A percentile compares a stretch with the other conserved stretches of the same genome.
phyloP scores from a whole-genome alignment of 2,888 invertebrate genomes.

The Caenorhabditis virilis region DNA sequence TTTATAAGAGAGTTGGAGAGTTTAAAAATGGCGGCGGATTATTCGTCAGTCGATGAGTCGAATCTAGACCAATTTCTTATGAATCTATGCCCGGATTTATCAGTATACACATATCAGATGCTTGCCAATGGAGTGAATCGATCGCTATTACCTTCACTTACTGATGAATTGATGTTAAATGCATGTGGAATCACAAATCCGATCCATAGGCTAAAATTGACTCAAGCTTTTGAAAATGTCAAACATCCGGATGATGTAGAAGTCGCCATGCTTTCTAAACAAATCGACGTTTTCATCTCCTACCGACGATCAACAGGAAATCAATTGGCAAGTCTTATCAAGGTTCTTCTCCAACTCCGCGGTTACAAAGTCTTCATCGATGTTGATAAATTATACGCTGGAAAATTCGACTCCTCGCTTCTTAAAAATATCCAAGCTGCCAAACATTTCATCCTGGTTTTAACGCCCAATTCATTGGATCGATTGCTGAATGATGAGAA shows the following conservation, averaged over 20 bases:
- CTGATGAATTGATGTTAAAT: constrained; percentile 85
- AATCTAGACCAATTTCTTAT: constrained; percentile 67
- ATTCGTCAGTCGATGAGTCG: constrained; percentile 64
- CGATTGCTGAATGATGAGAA: constrained; percentile 89
- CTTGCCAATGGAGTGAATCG: constrained; percentile 92
- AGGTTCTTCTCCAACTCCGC: constrained; percentile 92
- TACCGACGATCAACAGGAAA: constrained; percentile 93
- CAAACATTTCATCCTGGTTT: constrained; percentile 91
- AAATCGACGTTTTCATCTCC: constrained; percentile 93
- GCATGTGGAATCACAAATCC: constrained; percentile 93
- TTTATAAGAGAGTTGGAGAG: constrained; percentile 67
- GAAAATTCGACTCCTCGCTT: constrained; percentile 97
- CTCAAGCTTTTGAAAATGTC: constrained; percentile 78
- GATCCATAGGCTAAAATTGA: constrained; percentile 87
- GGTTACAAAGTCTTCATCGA: constrained; percentile 87
- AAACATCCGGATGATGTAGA: constrained; percentile 69
- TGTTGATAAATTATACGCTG: constrained; percentile 94
- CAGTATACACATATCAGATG: constrained; percentile 92
- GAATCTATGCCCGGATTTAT: constrained; percentile 72
- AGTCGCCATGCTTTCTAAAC: constrained; percentile 73
- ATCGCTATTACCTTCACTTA: constrained; percentile 80
- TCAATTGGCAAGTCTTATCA: constrained; percentile 73
- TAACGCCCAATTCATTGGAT: constrained; percentile 91
- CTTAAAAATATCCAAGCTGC: constrained; percentile 95
- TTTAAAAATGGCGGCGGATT: constrained; percentile 68